Percentiles rank a stretch among this genome's conserved stretches.
Conservation (phyloP, 2,888 invertebrate species). For the Pediacus dermestoides region DNA sequence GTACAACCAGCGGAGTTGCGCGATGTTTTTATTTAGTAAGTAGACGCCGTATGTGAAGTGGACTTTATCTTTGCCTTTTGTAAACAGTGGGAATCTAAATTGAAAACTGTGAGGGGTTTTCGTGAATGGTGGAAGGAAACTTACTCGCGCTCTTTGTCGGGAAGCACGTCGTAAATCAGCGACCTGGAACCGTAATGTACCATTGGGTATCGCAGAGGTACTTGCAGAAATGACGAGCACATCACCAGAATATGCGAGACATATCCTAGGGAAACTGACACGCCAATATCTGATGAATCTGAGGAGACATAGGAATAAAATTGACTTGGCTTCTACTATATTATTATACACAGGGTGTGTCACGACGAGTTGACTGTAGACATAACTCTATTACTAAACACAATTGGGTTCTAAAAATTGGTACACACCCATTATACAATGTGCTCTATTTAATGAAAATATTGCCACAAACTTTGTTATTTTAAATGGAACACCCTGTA, state of each 20-base stretch:
- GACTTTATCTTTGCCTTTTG: conserved; percentile 72
- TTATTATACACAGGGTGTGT: too few species aligned
- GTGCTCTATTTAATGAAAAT: too few species aligned
- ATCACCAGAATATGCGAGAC: conserved; percentile 80
- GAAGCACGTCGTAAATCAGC: conserved; percentile 70
- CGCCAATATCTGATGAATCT: conserved; percentile 57
- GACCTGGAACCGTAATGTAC: conserved; percentile 78
- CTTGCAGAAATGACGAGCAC: conserved; percentile 77
- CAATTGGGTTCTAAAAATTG: too few species aligned
- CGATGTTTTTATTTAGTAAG: conserved; percentile 90
- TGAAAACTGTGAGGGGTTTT: neutral
- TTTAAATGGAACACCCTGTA: too few species aligned
- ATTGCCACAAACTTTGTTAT: too few species aligned
- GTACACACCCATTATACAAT: too few species aligned
- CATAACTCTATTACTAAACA: too few species aligned
- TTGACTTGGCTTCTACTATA: too few species aligned
- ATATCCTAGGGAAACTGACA: conserved; percentile 84
- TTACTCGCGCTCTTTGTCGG: conserved; percentile 65
- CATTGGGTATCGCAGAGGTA: conserved; percentile 82
- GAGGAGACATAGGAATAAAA: conserved; percentile 24
- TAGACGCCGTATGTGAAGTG: conserved; percentile 88
- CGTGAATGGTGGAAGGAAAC: conserved; percentile 30
- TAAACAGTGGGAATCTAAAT: conserved; percentile 77
- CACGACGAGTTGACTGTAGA: too few species aligned
- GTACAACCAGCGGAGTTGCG: conserved; percentile 78